Evolutionary conservation across 2,888 invertebrate genomes (phyloP).

Genomic region (Coelopa pilipes): DNA sequence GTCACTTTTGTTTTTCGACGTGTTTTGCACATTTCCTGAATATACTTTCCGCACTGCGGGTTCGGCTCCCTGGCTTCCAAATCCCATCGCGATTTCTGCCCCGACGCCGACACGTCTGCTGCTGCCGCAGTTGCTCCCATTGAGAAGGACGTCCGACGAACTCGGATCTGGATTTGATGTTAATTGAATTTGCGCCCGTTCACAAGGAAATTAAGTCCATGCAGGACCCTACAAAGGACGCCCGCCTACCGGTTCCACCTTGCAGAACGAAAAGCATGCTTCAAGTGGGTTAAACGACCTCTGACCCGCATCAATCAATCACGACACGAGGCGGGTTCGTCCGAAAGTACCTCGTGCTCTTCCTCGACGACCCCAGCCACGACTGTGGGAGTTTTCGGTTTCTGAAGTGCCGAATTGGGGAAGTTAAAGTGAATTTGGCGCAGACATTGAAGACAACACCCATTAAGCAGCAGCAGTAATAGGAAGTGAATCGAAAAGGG

Average conservation of each 20-base stretch:
- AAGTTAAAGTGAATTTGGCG: constrained; percentile 6
- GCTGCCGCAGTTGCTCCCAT: neutral
- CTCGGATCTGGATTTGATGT: too few relatives aligned
- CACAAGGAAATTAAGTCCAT: neutral
- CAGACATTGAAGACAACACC: neutral
- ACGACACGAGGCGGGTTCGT: neutral
- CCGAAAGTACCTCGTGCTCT: neutral
- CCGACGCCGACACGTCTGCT: neutral
- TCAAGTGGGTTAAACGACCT: constrained; percentile 18
- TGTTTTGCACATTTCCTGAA: too few relatives aligned
- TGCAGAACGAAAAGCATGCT: neutral
- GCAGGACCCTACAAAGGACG: too few relatives aligned
- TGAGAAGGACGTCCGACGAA: too few relatives aligned
- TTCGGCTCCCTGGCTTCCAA: neutral
- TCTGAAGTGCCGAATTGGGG: neutral
- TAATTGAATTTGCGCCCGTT: neutral
- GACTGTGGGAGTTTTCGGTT: neutral
- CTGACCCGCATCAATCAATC: constrained; percentile 14
- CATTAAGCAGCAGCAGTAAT: neutral
- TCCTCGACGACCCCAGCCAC: neutral
- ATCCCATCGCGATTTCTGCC: neutral
- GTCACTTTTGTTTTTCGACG: too few relatives aligned
- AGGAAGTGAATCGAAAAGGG: too few relatives aligned
- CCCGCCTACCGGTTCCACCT: neutral
- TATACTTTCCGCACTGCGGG: too few relatives aligned